Base-by-base conservation (phyloP, 2,797 vertebrate species). In the Fistularia tabacaria region DNA sequence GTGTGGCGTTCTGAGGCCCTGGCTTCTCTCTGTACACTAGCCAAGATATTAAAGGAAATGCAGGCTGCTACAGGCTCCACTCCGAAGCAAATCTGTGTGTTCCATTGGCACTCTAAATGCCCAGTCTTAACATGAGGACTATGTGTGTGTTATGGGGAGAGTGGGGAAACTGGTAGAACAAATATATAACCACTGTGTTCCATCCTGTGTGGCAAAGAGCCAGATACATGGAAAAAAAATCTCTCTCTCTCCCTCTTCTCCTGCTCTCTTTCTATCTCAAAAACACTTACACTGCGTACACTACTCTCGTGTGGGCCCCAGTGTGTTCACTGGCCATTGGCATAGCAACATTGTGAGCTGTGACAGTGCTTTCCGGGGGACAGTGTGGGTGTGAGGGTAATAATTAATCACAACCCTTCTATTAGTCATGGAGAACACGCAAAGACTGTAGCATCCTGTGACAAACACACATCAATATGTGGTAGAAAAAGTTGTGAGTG, bases 1-100 rank as follows among this genome's bases (percentile, higher is more conserved):
- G 73, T 59, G 72, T 60, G 74, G 77, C 66, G 81, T 82, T 87
- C 77, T 74, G 70, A 77, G 73, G 81, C 76, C 74, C 80, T 85
- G 86, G 71, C 70, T 88, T 87, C 77, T 84, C 81, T 88, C 85
- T 89, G 85, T 86, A 77, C 84, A 85, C 86, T 85, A 85, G 81
- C 82, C 85, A 89, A 86, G 84, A 87, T 90, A 89, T 89, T 89
- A 87, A 85, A 89, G 89, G 88, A 89, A 90, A 88, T 89, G 82
- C 81, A 82, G 76, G 69, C 85, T 54, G 37, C 84, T 88, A 85
- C 89, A 87, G 83, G 55, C 82, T 83, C 75, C 84, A 78, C 79
- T 80, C 83, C 80, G 69, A 70, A 84, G 86, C 74, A 83, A 81
- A 88, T 87, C 77, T 82, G 80, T 80, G 79, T 80, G 82, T 81